Evolutionary conservation across 2,888 invertebrate species (phyloP).

Genomic region (Coelopa pilipes): DNA sequence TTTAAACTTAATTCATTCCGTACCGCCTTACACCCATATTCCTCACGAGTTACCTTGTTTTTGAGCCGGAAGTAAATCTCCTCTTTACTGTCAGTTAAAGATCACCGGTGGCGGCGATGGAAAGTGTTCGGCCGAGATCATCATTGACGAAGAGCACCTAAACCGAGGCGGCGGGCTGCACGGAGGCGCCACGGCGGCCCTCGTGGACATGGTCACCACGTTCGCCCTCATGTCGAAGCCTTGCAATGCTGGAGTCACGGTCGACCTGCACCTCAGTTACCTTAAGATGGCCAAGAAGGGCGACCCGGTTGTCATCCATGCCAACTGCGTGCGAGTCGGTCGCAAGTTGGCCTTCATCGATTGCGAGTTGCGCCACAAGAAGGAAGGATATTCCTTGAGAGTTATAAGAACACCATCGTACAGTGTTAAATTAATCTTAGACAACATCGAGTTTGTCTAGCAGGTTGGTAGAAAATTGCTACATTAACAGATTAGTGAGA

Average conservation of each 20-base stretch:
- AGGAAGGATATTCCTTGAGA: no score
- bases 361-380: slow-evolving; percentile 81
- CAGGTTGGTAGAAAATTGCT: not conserved
- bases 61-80: no score
- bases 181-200: slow-evolving; percentile 84
- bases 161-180: slow-evolving; percentile 84
- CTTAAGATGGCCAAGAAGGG: slow-evolving; percentile 80
- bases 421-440: not conserved
- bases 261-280: slow-evolving; percentile 87
- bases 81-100: no score
- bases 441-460: not conserved
- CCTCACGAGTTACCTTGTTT: slow-evolving; percentile 48
- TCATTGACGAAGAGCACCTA: slow-evolving; percentile 77
- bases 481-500: not conserved
- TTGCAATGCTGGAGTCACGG: slow-evolving; percentile 78
- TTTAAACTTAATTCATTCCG: no score
- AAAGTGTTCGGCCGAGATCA: slow-evolving; percentile 78
- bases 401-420: not conserved
- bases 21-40: no score
- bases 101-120: slow-evolving; percentile 74
- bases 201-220: slow-evolving; percentile 79
- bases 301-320: slow-evolving; percentile 82
- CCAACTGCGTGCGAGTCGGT: slow-evolving; percentile 80
- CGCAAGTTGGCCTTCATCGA: slow-evolving; percentile 85
- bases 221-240: slow-evolving; percentile 79